Percentiles rank a stretch among this genome's conserved stretches.
Evolutionary conservation across 2,888 invertebrate species (phyloP).

Genomic region (Rugalucina vietnamica): DNA sequence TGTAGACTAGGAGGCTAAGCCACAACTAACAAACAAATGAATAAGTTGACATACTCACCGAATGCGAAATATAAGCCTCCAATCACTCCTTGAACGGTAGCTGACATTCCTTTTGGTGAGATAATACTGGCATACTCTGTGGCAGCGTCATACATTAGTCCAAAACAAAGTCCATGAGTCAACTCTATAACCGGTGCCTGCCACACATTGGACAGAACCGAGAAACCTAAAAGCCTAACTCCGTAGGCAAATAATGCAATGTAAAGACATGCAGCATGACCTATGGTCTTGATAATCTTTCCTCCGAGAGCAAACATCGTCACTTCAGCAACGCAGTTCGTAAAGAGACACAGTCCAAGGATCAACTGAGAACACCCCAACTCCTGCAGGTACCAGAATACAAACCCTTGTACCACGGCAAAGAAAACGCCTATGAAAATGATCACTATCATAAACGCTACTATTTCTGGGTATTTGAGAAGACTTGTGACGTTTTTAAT

Average conservation of each 20-base stretch:
- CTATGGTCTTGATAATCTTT: constrained; percentile 90
- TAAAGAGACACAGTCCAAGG: constrained; percentile 74
- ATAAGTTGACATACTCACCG: constrained; percentile 85
- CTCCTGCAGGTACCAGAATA: constrained; percentile 91
- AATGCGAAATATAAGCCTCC: constrained; percentile 95
- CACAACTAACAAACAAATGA: no score
- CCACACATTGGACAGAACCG: constrained; percentile 92
- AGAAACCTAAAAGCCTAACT: constrained; percentile 92
- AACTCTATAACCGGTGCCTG: constrained; percentile 93
- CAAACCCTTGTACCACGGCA: constrained; percentile 95
- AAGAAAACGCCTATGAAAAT: constrained; percentile 93
- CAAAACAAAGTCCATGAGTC: constrained; percentile 94
- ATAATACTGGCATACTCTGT: constrained; percentile 93
- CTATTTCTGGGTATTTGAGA: constrained; percentile 91
- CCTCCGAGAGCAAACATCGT: constrained; percentile 90
- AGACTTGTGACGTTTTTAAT: constrained; percentile 90
- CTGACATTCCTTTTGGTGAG: constrained; percentile 92
- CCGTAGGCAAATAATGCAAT: constrained; percentile 92
- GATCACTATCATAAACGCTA: constrained; percentile 91
- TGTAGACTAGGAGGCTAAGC: no score
- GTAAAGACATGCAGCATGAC: constrained; percentile 92
- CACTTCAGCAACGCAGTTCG: constrained; percentile 74
- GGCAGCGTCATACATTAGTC: constrained; percentile 95
- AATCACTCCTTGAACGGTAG: constrained; percentile 93
- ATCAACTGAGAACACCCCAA: constrained; percentile 68